These are phyloP conservation scores for Hofmannophila pseudospretella DNA, from an alignment of 2,888 invertebrate species.

Conservation along the genomic window DNA sequence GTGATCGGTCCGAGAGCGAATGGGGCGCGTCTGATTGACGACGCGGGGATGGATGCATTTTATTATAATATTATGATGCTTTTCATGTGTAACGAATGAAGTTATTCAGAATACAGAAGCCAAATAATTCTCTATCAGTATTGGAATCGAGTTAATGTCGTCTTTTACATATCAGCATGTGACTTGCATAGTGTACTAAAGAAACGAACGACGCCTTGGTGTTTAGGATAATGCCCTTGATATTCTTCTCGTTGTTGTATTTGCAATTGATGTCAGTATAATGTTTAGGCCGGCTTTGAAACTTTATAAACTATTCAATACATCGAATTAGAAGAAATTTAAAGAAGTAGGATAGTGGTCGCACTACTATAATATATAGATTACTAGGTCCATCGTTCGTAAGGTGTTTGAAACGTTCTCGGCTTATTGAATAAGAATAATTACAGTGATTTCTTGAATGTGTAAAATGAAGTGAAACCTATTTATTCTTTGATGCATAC, in stretches of 20 bases:
- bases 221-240: constrained; percentile 47
- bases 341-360: constrained; percentile 41
- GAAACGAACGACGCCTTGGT: constrained; percentile 52
- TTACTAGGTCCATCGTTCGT: constrained; percentile 41
- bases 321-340: constrained; percentile 68
- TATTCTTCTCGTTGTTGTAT: constrained; percentile 53
- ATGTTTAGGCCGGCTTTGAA: constrained; percentile 50
- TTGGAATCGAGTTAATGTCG: constrained; percentile 62
- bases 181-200: constrained; percentile 67
- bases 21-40: constrained; percentile 29
- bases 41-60: constrained; percentile 28
- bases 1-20: constrained; percentile 57
- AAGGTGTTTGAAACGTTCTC: constrained; percentile 12
- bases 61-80: constrained; percentile 43
- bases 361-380: constrained; percentile 41
- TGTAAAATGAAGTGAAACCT: background rate
- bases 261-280: constrained; percentile 54
- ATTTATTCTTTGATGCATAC: too few species aligned
- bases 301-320: constrained; percentile 55
- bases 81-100: constrained; percentile 43
- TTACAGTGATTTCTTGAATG: background rate
- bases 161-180: constrained; percentile 75
- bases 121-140: constrained; percentile 62
- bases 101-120: constrained; percentile 36
- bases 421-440: background rate